Base-by-base conservation (phyloP, 92 coral and sea anemone genomes). In the Galaxea fascicularis region DNA sequence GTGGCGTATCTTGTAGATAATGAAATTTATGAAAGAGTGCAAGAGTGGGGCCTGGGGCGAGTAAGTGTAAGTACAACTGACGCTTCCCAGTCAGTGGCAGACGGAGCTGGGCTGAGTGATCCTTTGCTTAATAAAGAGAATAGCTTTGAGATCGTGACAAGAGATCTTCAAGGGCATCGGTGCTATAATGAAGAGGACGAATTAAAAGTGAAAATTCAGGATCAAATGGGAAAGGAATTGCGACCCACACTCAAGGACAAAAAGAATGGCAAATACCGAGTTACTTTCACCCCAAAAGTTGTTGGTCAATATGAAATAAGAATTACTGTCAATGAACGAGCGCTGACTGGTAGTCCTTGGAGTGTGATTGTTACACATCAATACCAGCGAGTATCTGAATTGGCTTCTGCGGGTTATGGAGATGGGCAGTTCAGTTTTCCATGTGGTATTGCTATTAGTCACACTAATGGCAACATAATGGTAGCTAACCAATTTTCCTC, bases 61-160 rank as follows among this genome's bases (percentile, higher is more conserved):
- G 56, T 90, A n/a, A 84, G 75, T 58, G 94, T 87, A 27, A 87
- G 88, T 28, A 22, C 21, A 8, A 87, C 93, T 16, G 93, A 87
- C 59, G 39, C 88, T 0, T 68, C 73, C 1, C 54, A n/a, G 18
- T 82, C 82, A 0, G 66, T 60, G 41, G 75, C 79, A 20, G 71
- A 76, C 30, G 93, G 82, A 9, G 63, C 56, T 31, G 88, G 85
- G 0, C 29, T 82, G 64, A 51, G 11, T 14, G 91, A 90, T 5
- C 77, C 87, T 2, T 12, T 81, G 10, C 82, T 86, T 27, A 82
- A 79, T 62, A 78, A 59, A 18, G 25, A 28, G 22, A 76, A 87
- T 22, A 82, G 87, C 28, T 86, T 90, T 72, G 27, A 76, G 29
- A 84, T 90, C 60, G 73, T 76, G 58, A 90, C 93, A 31, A 82